Evolutionary conservation across 1,140 invertebrate genomes (phyloP), one percentile per base, ranked within the genome.

Genomic region (Drosophila bocqueti): DNA sequence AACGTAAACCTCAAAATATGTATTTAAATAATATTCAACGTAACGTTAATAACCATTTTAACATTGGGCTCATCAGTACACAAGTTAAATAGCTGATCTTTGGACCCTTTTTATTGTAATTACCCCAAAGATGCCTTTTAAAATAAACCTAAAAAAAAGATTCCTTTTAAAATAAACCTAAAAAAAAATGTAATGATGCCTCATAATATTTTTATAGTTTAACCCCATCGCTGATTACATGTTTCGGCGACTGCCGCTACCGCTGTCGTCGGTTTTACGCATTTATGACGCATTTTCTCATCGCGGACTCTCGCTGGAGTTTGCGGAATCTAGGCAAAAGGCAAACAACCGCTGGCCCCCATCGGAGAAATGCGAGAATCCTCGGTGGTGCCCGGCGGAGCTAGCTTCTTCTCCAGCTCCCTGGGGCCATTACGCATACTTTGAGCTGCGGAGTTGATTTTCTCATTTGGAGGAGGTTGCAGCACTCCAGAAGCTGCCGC

Each of bases 251-350:
- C 50, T 50, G n/a, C 8, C 15, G 24, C 45, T 24, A 42, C 26
- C 62, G 76, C 73, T 89, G 85, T 90, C 81, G 63, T 90, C 82
- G 87, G 83, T 73, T 81, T 92, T 90, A 86, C 85, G 90, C 90
- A 92, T 92, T 92, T 92, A 92, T 92, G 90, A 92, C 90, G 90
- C 90, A 91, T 92, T 92, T 92, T 92, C 90, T 92, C 90, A 92
- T 83, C 83, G 68, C 76, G 55, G 54, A 55, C 66, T 52, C 66
- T 54, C 66, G 46, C 46, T 21, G 65, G 15, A 50, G 36, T n/a
- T 29, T 29, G 43, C 43, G 65, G 65, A 67, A 72, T 79, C 82
- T 76, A 78, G 79, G 76, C 75, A 79, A 91, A 62, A 87, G 76
- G 45, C 76, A 79, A 79, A 64, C 58, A 78, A 72, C 60, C 66